Base-by-base conservation (phyloP, 1,140 invertebrate genomes). In the Papilio glaucus region DNA sequence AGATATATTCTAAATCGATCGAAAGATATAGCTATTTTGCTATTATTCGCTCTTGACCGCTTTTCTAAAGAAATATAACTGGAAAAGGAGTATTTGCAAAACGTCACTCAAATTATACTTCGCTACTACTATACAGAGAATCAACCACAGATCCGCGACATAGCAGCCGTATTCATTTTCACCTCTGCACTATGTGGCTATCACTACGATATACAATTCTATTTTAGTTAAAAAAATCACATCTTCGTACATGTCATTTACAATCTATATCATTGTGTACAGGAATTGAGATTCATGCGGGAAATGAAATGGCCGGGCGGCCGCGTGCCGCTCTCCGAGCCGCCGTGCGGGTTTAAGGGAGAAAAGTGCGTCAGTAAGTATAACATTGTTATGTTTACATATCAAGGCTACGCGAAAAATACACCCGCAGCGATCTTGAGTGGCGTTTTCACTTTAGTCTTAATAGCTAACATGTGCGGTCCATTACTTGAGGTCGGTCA, bases 331-430 rank as follows among this genome's bases (percentile, higher is more conserved):
- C 94, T 97, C n/a, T 97, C 98, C n/a, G 98, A 98, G 82, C 98
- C 98, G 4, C 92, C 93, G 4, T 99, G 98, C 88, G 98, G 98
- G 5, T 99, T 98, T 91, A 94, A 95, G 29, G 97, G 96, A 53
- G 97, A 98, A 93, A 97, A 98, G 93, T 99, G 98, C 83, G 96
- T 96, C 78, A 96, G 97, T 97, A 94, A 95, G 96, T 96, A 84
- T 67, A 74, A 33, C 68, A 41, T 71, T 74, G 62, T 71, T 71
- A 75, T 75, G 69, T 71, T 75, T 75, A 53, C 42, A 71, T 41
- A 75, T 68, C 74, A 60, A 71, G 26, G 42, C 18, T 38, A 73
- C 39, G 71, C 71, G 45, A 6, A 72, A 67, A 71, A 70, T 63
- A 70, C 57, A 65, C 57, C 72, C 57, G n/a, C 33, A 26, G 41